A percentile compares a stretch with the other conserved stretches of the same genome.
Evolutionary conservation across 2,113 vertebrate genomes (phyloP).

Genomic region (Oxygymnocypris stewartii): DNA sequence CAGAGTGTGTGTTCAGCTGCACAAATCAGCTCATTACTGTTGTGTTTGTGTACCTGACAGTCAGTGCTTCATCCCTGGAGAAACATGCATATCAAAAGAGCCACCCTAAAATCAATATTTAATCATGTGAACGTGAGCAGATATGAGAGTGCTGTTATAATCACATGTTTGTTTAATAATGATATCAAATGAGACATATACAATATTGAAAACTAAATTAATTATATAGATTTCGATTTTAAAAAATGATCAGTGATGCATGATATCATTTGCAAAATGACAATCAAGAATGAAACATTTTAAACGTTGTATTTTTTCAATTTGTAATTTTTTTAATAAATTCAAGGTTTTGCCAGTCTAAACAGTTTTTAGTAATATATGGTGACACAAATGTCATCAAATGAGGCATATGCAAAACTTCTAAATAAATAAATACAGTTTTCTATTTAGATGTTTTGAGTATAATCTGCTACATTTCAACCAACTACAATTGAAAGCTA

Average conservation of each 20-base stretch:
- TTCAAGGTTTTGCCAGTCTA: no score
- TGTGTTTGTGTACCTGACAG: constrained; percentile 6
- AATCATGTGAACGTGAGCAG: no score
- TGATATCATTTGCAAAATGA: background rate
- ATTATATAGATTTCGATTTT: background rate
- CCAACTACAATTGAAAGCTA: no score
- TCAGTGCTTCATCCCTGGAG: constrained; percentile 16
- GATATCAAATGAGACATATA: background rate
- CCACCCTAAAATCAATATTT: background rate
- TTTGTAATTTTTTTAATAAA: no score
- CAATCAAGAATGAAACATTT: background rate
- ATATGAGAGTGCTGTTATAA: background rate
- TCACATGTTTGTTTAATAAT: background rate
- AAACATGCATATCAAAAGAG: background rate
- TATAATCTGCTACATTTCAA: background rate
- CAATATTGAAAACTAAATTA: background rate
- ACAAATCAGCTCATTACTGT: constrained; percentile 30
- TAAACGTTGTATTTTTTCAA: background rate
- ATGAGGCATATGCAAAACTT: no score
- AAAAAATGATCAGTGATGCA: background rate
- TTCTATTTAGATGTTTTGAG: no score
- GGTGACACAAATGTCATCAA: no score
- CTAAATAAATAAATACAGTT: no score
- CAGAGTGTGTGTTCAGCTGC: constrained; percentile 47
- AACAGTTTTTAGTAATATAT: background rate